A percentile compares a stretch with the other conserved stretches of the same genome.
Evolutionary conservation across 1,140 invertebrate species (phyloP).

Genomic region (Euwallacea similis): DNA sequence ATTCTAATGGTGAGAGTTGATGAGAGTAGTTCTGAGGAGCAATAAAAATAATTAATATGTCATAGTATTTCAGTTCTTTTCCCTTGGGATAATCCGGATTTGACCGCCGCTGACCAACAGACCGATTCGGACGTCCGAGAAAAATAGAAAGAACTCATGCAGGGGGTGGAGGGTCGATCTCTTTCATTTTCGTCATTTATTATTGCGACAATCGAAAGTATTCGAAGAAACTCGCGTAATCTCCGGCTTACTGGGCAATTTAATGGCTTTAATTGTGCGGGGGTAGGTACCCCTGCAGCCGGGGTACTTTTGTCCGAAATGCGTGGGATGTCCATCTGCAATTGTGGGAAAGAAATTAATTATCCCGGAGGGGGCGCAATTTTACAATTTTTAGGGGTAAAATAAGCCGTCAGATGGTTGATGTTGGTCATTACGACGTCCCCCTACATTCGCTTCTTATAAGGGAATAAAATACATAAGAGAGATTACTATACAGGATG

Average conservation of each 20-base stretch:
- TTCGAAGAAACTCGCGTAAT: slow-evolving; percentile 46
- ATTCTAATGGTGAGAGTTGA: too few relatives aligned
- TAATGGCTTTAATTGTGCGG: slow-evolving; percentile 47
- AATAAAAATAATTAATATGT: too few relatives aligned
- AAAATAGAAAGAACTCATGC: neutral
- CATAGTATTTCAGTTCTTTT: neutral
- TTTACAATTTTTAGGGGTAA: slow-evolving; percentile 25
- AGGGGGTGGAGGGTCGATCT: neutral
- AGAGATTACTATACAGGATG: too few relatives aligned
- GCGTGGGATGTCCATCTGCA: slow-evolving; percentile 42
- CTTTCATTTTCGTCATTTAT: slow-evolving; percentile 33
- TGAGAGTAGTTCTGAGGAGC: too few relatives aligned
- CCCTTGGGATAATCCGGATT: neutral
- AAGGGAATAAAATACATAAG: too few relatives aligned
- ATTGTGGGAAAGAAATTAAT: slow-evolving; percentile 35
- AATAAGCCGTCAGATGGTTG: slow-evolving; percentile 21
- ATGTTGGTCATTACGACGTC: neutral
- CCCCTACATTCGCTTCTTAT: slow-evolving; percentile 2
- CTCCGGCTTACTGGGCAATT: slow-evolving; percentile 45
- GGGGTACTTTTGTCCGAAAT: slow-evolving; percentile 30
- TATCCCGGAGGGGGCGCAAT: slow-evolving; percentile 19
- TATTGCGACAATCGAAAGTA: slow-evolving; percentile 41
- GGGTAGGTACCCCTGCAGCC: slow-evolving; percentile 1
- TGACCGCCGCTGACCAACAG: neutral
- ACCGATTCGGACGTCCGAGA: neutral